Evolutionary conservation across 2,888 invertebrate genomes (phyloP), one percentile per base, ranked within the genome.

Genomic region (Oscheius sp.): DNA sequence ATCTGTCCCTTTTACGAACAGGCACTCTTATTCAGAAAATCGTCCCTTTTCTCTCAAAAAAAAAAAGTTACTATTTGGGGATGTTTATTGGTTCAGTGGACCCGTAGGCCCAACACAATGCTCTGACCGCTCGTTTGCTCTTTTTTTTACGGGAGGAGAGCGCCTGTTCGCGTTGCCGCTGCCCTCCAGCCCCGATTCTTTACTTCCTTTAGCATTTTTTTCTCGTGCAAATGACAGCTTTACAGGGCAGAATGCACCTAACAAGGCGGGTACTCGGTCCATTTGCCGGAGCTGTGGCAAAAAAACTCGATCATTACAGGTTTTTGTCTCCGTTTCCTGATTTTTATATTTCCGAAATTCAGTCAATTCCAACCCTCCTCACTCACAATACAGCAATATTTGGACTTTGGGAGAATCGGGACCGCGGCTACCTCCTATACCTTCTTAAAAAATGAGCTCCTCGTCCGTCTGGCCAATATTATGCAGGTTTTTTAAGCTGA

Each of bases 391-490:
- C 88, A 88, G 74, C 88, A 88, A 74, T 87, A 87, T 91, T 94
- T 96, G 90, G 96, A 97, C 92, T 97, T 97, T 90, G 97, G 97
- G 95, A 81, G 85, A 47, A 80, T 81, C 72, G 89, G 89, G 47
- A 86, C 86, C 5, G 89, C 96, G 90, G 93, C 93, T 85, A 94
- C 94, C 89, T 98, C 97, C 0, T 98, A 93, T 90, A 92, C 95
- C 84, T 99, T 99, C 90, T 92, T 99, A 4, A 93, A 96, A 75
- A 96, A 98, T 90, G 99, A 99, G 91, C 91, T 99, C 75, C 97
- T 98, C n/a, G 89, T 9, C n/a, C 93, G 99, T 76, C 91, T 99
- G 89, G 96, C 99, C 70, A 99, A 99, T 90, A 99, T 99, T 87
- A 99, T 99, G 98, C 96, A 88, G 86, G 86, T 86, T 60, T 50